Evolutionary conservation across 2,888 invertebrate species (phyloP), one percentile per base, ranked within the genome.

Genomic region (Sussaba pulchella): DNA sequence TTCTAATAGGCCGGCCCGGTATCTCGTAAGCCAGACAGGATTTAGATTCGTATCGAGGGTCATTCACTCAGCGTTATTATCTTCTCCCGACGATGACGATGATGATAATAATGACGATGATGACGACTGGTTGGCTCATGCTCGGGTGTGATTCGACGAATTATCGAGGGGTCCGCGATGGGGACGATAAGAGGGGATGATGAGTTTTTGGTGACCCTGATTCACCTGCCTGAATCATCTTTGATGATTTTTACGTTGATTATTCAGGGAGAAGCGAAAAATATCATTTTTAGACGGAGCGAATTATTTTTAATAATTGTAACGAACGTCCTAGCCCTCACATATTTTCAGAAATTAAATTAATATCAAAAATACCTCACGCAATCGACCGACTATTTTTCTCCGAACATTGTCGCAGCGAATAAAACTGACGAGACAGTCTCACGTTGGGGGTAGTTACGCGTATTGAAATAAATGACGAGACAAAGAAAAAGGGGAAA

Each of bases 1-100:
- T 85, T 86, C 87, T 87, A 88, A 88, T 89, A 90, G 89, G 88
- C 88, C 88, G 88, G 64, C 83, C 83, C 78, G 89, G 89, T 90
- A 90, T 90, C 90, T 89, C 89, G 82, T 87, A 89, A 91, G 88
- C 87, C 84, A 61, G 41, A 39, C 10, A 69, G 87, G 89, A 90
- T 91, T 90, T 89, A 88, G 87, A 91, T 87, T 87, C 78, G 83
- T 83, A 88, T 88, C 86, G 73, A 76, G 67, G 78, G 72, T 74
- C 69, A 78, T 59, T 66, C 52, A 75, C 78, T 41, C 54, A 14
- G 14, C 52, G 52, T 69, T 69, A 69, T 54, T 69, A 39, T 41
- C 80, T 69, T 59, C 78, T 70, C 76, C 73, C 61, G 39, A 64
- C 63, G 57, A 78, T 70, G 59, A 82, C 78, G 75, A 81, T 70